Base-by-base conservation (phyloP, 2,888 invertebrate species). In the Tinea trinotella region DNA sequence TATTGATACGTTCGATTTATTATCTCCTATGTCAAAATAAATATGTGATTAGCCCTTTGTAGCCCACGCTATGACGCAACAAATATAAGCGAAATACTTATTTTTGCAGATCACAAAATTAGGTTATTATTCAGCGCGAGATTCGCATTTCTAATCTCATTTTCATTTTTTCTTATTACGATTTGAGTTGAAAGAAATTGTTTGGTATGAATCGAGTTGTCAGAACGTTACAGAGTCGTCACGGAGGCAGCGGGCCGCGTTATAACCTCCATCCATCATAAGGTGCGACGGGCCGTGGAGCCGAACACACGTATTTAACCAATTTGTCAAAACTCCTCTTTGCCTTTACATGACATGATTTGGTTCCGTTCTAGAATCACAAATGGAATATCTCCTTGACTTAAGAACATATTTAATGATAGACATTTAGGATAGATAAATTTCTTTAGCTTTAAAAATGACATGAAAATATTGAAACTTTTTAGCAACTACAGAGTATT, bases 101-200 rank as follows among this genome's bases (percentile, higher is more conserved):
- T 15, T 2, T 3, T 2, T 15, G 6, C 40, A 40, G 17, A 40
- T 40, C 13, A 40, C 40, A 17, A 12, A 40, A 40, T 40, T 40
- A 40, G 9, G 40, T 40, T 40, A 40, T 40, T 40, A 40, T 18
- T 20, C 48, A 20, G 20, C 48, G 18, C 13, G 73, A 74, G 74
- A 75, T 71, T 67, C 73, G 69, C 68, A 71, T 77, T 10, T 30
- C 30, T 30, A 30, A 79, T 52, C 34, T 52, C 82, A 78, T 83
- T 82, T 78, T 80, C 78, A 81, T 82, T 82, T 30, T 82, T 84
- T 82, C 81, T 81, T 77, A 81, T 84, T 82, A 83, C 71, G 71
- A 78, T 80, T 84, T 83, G 77, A 80, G 77, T 74, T 76, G 73
- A 76, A 73, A 76, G 74, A 73, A 76, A 76, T 77, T 73, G 78